Percentiles rank a stretch among this genome's conserved stretches.
Conservation (phyloP, 2,888 invertebrate genomes). For the Elmis aenea region DNA sequence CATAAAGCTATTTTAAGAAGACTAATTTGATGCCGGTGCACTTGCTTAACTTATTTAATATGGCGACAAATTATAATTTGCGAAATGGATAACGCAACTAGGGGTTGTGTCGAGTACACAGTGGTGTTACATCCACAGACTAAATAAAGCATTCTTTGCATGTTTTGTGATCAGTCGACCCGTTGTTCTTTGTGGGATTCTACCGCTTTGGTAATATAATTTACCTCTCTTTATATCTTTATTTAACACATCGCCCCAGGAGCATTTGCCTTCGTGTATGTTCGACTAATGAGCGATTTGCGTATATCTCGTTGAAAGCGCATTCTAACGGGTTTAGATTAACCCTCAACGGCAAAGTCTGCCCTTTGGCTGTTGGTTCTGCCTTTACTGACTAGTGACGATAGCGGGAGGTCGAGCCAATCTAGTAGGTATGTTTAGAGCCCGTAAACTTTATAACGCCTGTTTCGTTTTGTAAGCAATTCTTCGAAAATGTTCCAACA, state of each 20-base stretch:
- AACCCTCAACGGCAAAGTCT: constrained; percentile 7
- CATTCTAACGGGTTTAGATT: constrained; percentile 14
- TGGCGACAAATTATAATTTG: no score
- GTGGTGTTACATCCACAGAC: no score
- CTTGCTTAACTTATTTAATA: no score
- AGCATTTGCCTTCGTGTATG: constrained; percentile 9
- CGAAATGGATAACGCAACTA: no score
- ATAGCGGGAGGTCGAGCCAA: constrained; percentile 5
- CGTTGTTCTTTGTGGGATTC: constrained; percentile 8
- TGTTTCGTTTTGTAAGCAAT: constrained; percentile 10
- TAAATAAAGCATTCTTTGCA: constrained; percentile 7
- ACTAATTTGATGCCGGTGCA: no score
- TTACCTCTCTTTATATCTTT: constrained; percentile 18
- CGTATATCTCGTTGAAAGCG: constrained; percentile 9
- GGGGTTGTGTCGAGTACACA: no score
- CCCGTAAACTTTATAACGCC: constrained; percentile 8
- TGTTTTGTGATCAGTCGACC: constrained; percentile 9
- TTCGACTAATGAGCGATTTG: constrained; percentile 14
- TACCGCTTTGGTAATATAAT: constrained; percentile 18
- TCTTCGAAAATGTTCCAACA: constrained; percentile 27
- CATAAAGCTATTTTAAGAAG: no score
- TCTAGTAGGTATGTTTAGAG: constrained; percentile 16
- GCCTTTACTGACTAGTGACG: constrained; percentile 1
- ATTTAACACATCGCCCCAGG: constrained; percentile 16
- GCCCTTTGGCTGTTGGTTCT: constrained; percentile 4